These are phyloP conservation scores for Ectropis crepuscularia DNA, from an alignment of 2,888 invertebrate genomes.

Conservation along the genomic window DNA sequence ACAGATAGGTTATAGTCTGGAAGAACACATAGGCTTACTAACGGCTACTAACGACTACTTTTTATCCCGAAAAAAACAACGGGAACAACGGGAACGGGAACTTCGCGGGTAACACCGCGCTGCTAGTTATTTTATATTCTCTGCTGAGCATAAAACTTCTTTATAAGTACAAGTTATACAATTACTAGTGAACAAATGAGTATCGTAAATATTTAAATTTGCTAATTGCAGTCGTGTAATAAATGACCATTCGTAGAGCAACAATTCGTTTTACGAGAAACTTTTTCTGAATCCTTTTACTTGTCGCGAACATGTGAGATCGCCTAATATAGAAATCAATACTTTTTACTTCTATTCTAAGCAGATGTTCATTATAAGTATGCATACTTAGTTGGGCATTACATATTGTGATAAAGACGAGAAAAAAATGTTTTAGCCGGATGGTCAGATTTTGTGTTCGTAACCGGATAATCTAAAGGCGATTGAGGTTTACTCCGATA, in stretches of 20 bases:
- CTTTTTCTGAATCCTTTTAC: not conserved
- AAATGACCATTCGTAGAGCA: not conserved
- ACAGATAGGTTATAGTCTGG: no score
- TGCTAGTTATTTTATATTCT: no score
- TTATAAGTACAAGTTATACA: no score
- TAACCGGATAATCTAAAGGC: not conserved
- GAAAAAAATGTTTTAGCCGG: constrained; percentile 6
- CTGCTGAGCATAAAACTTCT: no score
- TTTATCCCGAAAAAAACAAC: no score
- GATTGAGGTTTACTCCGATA: no score
- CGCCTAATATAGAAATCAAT: constrained; percentile 29
- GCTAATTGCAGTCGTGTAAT: not conserved
- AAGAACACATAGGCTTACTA: no score
- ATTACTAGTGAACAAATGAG: no score
- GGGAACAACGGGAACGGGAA: no score
- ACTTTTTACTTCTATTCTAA: constrained; percentile 26
- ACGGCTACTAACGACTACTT: no score
- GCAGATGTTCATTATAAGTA: constrained; percentile 27
- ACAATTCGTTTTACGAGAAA: not conserved
- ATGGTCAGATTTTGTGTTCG: not conserved
- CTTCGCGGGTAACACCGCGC: no score
- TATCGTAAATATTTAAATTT: no score
- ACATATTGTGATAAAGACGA: constrained; percentile 12
- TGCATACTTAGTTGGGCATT: constrained; percentile 16
- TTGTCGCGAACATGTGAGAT: constrained; percentile 17